phyloP scores from a whole-genome alignment of 2,797 vertebrate genomes.

The Characodon lateralis region DNA sequence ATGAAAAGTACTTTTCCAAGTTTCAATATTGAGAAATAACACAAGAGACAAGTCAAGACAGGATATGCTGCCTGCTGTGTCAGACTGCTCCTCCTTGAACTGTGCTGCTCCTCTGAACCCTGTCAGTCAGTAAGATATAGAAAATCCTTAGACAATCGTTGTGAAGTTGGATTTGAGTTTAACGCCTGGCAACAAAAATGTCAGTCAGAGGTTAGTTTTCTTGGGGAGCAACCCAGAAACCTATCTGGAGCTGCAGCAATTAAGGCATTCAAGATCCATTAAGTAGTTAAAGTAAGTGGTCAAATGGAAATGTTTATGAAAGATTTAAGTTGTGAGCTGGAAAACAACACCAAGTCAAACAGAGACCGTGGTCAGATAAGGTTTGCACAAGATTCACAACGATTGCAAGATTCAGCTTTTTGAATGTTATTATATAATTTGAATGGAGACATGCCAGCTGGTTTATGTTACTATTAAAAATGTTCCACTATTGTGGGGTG shows the following conservation, averaged over 20 bases:
- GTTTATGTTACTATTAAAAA: conserved; percentile 31
- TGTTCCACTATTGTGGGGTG: conserved; percentile 30
- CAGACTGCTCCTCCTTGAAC: conserved; percentile 23
- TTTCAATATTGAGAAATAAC: conserved; percentile 46
- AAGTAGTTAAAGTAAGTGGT: conserved; percentile 72
- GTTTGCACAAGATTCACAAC: conserved; percentile 42
- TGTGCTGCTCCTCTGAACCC: conserved; percentile 39
- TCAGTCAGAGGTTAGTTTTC: conserved; percentile 62
- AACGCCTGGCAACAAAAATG: conserved; percentile 50
- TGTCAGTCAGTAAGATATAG: conserved; percentile 10
- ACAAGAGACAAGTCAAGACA: conserved; percentile 53
- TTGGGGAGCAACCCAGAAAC: conserved; percentile 49
- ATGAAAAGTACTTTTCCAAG: conserved; percentile 49
- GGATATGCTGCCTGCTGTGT: conserved; percentile 25
- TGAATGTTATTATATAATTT: conserved; percentile 26
- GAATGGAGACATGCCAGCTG: conserved; percentile 18
- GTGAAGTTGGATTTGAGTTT: conserved; percentile 28
- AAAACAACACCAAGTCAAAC: conserved; percentile 23
- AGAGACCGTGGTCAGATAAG: conserved; percentile 25
- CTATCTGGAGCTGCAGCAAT: conserved; percentile 53
- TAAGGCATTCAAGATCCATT: conserved; percentile 64
- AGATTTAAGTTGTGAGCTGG: conserved; percentile 36
- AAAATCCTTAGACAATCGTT: conserved; percentile 37
- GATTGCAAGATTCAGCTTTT: conserved; percentile 19
- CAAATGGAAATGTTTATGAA: conserved; percentile 60